phyloP scores from a whole-genome alignment of 2,888 invertebrate species.

The Baronia brevicornis region DNA sequence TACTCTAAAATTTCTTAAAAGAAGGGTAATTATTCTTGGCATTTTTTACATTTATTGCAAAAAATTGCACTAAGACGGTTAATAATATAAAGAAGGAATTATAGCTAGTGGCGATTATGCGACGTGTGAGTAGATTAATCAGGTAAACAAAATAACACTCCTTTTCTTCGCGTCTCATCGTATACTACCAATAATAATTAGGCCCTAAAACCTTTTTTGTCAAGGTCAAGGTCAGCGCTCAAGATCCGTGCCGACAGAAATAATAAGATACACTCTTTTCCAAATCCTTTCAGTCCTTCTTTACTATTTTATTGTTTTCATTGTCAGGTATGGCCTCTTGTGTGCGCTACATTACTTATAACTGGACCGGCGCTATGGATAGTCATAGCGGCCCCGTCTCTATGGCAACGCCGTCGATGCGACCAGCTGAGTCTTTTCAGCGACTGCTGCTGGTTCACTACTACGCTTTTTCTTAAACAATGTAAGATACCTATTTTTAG shows the following conservation, averaged over 20 bases:
- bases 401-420: slow-evolving; percentile 64
- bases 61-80: no score
- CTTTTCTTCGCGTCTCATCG: no score
- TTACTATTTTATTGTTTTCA: neutral
- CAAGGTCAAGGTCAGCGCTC: no score
- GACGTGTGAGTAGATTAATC: no score
- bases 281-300: neutral
- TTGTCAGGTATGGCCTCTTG: slow-evolving; percentile 81
- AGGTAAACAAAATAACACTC: no score
- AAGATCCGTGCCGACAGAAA: neutral
- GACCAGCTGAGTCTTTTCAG: slow-evolving; percentile 50
- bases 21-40: no score
- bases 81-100: no score
- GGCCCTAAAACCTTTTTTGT: no score
- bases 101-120: no score
- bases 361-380: slow-evolving; percentile 82
- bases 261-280: neutral
- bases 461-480: slow-evolving; percentile 81
- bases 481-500: slow-evolving; percentile 58
- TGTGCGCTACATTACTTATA: slow-evolving; percentile 77
- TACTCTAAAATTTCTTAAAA: no score
- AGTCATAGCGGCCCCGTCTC: slow-evolving; percentile 78
- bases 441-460: slow-evolving; percentile 84
- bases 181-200: no score
- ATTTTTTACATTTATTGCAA: no score